These are phyloP conservation scores for Ctenoplectra terminalis DNA, from an alignment of 1,140 invertebrate species.

Conservation along the genomic window DNA sequence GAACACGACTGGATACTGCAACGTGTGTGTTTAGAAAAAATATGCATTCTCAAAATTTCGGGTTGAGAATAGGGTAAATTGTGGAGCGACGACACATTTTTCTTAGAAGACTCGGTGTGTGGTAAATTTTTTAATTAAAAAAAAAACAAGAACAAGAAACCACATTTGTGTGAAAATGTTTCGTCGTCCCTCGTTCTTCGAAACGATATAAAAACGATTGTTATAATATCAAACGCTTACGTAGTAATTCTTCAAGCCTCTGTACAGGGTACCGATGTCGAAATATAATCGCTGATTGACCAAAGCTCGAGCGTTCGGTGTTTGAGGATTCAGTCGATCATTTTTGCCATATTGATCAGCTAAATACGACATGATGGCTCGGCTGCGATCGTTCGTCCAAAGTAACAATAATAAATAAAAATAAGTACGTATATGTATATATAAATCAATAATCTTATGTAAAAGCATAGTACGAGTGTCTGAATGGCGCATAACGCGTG, in stretches of 20 bases:
- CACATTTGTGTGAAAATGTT: neutral
- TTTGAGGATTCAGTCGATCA: conserved; percentile 87
- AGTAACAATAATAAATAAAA: neutral
- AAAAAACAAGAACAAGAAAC: neutral
- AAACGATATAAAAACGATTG: too few relatives aligned
- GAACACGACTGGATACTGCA: conserved; percentile 77
- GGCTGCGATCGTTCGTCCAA: conserved; percentile 79
- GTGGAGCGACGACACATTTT: too few relatives aligned
- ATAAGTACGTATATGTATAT: neutral
- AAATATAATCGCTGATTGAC: conserved; percentile 90
- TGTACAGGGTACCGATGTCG: conserved; percentile 87
- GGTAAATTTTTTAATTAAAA: neutral
- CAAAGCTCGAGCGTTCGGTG: conserved; percentile 86
- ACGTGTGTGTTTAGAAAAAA: neutral
- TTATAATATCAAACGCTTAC: conserved; percentile 81
- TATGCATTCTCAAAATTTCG: too few relatives aligned
- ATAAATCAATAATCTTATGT: too few relatives aligned
- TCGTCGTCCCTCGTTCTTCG: neutral
- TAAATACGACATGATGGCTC: conserved; percentile 89
- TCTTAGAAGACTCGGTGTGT: too few relatives aligned
- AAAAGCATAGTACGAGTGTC: neutral
- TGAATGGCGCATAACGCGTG: neutral
- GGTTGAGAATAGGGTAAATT: too few relatives aligned
- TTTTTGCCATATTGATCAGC: conserved; percentile 88
- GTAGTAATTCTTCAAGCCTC: conserved; percentile 84